A percentile compares a stretch with the other conserved stretches of the same genome.
Evolutionary conservation across 2,888 invertebrate genomes (phyloP).

Genomic region (Priapulus caudatus): DNA sequence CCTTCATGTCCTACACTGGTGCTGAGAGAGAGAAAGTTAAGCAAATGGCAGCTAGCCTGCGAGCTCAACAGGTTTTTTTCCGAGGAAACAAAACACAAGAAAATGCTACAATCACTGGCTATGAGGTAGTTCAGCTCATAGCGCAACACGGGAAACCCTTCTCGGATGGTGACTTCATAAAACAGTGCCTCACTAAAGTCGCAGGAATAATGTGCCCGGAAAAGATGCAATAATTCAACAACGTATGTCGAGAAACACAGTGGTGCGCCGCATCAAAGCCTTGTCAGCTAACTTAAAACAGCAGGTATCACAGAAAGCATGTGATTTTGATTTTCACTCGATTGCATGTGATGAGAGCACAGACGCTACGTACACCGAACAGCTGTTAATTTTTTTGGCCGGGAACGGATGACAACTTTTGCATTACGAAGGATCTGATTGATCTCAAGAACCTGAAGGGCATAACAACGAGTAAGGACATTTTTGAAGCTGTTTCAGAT

Average conservation of each 20-base stretch:
- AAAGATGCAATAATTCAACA: background rate
- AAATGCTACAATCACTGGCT: background rate
- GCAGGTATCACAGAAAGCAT: background rate
- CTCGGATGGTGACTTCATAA: conserved; percentile 1
- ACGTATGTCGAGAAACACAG: conserved; percentile 1
- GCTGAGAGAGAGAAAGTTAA: background rate
- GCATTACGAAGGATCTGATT: background rate
- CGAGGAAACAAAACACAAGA: background rate
- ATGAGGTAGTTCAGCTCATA: background rate
- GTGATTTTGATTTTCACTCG: background rate
- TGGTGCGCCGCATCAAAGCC: background rate
- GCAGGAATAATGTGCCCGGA: background rate
- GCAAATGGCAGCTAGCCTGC: conserved; percentile 3
- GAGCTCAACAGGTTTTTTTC: background rate
- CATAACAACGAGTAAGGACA: conserved; percentile 1
- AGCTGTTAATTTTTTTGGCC: background rate
- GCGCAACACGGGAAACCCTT: background rate
- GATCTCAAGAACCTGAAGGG: conserved; percentile 1
- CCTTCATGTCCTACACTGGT: background rate
- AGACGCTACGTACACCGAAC: background rate
- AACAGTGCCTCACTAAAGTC: conserved; percentile 3
- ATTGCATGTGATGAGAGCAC: conserved; percentile 1
- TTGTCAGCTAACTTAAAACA: conserved; percentile 3
- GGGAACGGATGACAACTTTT: conserved; percentile 3
- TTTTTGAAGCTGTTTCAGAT: background rate